Conservation (phyloP, 2,113 vertebrate genomes). For the Pseudopodoces humilis region DNA sequence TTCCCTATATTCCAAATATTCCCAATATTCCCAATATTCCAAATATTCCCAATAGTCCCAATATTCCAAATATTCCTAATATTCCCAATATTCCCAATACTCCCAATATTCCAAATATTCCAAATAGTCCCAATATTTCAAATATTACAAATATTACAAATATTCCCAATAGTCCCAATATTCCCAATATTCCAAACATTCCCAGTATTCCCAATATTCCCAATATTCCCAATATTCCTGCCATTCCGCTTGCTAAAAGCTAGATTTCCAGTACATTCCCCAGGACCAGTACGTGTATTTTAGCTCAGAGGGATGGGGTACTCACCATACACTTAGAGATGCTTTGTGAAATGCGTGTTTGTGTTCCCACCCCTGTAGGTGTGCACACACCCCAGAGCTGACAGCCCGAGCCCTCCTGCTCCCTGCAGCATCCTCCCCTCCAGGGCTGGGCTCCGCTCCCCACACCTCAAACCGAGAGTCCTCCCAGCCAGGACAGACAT, state of each 20-base stretch:
- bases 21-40: no score
- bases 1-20: no score
- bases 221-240: no score
- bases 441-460: not conserved
- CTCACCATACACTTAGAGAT: rapidly evolving
- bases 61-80: no score
- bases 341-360: rapidly evolving
- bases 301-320: not conserved
- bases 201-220: no score
- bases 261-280: not conserved
- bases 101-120: no score
- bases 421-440: not conserved
- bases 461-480: not conserved
- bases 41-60: no score
- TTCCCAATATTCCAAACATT: no score
- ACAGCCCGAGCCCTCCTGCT: not conserved
- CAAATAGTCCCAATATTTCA: no score
- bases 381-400: not conserved
- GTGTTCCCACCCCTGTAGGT: rapidly evolving
- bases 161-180: no score
- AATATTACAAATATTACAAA: no score
- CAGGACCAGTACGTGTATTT: rapidly evolving
- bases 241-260: not conserved
- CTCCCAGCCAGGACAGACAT: not conserved
- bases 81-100: no score